A percentile compares a stretch with the other conserved stretches of the same genome.
Conservation (phyloP, 2,113 vertebrate species). For the Carassius auratus region DNA sequence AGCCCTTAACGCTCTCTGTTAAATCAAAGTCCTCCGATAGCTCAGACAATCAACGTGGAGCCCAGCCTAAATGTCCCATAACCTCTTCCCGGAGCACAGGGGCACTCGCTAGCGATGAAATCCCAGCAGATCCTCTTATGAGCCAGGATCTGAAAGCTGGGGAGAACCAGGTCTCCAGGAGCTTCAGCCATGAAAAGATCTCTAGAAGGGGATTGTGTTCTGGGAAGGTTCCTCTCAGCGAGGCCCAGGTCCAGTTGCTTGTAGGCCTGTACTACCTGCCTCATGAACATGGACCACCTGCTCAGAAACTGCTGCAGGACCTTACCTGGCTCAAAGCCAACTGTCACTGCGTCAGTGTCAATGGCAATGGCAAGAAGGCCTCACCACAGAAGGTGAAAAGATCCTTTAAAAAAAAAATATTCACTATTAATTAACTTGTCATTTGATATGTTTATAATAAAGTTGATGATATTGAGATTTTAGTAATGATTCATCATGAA, state of each 20-base stretch:
- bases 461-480: neutral
- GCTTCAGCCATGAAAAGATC: constrained; percentile 59
- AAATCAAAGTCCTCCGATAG: constrained; percentile 66
- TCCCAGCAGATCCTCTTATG: constrained; percentile 33
- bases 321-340: constrained; percentile 81
- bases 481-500: neutral
- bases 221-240: constrained; percentile 72
- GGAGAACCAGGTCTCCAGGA: constrained; percentile 42
- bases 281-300: constrained; percentile 77
- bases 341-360: constrained; percentile 74
- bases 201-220: constrained; percentile 59
- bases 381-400: constrained; percentile 71
- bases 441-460: neutral
- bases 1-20: constrained; percentile 56
- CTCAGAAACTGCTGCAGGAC: constrained; percentile 78
- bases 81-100: constrained; percentile 55
- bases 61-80: constrained; percentile 64
- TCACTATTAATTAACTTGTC: neutral
- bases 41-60: constrained; percentile 58
- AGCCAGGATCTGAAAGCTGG: constrained; percentile 50
- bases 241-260: constrained; percentile 78
- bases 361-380: constrained; percentile 72
- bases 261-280: constrained; percentile 85
- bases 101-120: constrained; percentile 44
- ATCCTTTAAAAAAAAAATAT: neutral